phyloP scores from a whole-genome alignment of 2,888 invertebrate species.

The Autographa pulchrina region DNA sequence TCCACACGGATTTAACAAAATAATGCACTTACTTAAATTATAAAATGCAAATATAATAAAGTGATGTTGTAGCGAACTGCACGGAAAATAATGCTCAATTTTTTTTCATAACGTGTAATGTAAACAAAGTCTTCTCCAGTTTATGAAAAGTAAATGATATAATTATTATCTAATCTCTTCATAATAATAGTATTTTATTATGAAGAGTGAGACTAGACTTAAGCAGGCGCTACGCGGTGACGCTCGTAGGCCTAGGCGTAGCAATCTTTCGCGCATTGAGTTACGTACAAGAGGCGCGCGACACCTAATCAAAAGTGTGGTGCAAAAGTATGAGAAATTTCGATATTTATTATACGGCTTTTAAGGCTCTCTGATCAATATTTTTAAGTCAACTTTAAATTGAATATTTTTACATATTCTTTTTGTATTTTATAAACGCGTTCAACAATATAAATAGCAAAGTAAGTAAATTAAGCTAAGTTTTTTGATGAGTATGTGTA shows the following conservation, averaged over 20 bases:
- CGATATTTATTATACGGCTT: neutral
- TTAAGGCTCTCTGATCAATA: neutral
- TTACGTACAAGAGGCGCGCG: neutral
- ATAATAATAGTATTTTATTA: no score
- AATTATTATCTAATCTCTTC: neutral
- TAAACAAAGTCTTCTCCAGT: neutral
- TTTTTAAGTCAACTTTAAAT: neutral
- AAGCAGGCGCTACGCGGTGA: neutral
- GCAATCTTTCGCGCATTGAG: neutral
- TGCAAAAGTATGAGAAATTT: neutral
- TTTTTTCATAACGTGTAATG: neutral
- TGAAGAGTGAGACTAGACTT: neutral
- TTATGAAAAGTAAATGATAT: neutral
- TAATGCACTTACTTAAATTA: neutral
- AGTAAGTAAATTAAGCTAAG: no score
- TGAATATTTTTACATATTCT: neutral
- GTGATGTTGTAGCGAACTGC: neutral
- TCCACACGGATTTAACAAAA: neutral
- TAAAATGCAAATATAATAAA: neutral
- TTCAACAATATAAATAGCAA: no score
- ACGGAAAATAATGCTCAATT: neutral
- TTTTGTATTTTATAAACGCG: no score
- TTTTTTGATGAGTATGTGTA: no score
- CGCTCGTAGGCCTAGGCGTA: conserved; percentile 13
- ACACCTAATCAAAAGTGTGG: no score